Percentiles rank a stretch among this genome's conserved stretches.
phyloP scores from a whole-genome alignment of 2,888 invertebrate genomes.

The Cantharis lateralis region DNA sequence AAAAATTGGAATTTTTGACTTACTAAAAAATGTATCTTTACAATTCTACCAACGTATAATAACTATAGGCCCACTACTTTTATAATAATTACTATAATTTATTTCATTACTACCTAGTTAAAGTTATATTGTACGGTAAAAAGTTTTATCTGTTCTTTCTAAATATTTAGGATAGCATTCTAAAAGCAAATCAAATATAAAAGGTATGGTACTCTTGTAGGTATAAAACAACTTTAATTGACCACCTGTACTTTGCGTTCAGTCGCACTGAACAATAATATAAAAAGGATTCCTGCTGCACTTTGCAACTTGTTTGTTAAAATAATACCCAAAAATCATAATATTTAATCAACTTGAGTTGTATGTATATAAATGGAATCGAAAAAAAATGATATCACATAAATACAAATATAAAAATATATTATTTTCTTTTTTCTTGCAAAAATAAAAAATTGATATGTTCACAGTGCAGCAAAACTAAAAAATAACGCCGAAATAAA shows the following conservation, averaged over 20 bases:
- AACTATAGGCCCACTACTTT: slow-evolving; percentile 54
- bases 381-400: slow-evolving; percentile 2
- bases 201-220: background rate
- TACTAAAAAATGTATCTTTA: slow-evolving; percentile 35
- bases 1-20: slow-evolving; percentile 23
- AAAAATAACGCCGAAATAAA: slow-evolving; percentile 29
- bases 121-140: slow-evolving; percentile 31
- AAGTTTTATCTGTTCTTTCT: background rate
- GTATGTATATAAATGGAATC: background rate
- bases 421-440: slow-evolving; percentile 6
- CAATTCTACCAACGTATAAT: slow-evolving; percentile 44
- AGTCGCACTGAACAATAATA: background rate
- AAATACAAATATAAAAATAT: slow-evolving; percentile 33
- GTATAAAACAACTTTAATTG: background rate
- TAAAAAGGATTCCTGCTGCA: slow-evolving; percentile 17
- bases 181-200: slow-evolving; percentile 1
- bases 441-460: slow-evolving; percentile 34
- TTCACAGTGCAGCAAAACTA: slow-evolving; percentile 38
- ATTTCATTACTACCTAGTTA: slow-evolving; percentile 52
- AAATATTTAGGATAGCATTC: slow-evolving; percentile 2
- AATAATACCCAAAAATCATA: slow-evolving; percentile 1
- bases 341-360: background rate
- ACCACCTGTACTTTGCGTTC: background rate
- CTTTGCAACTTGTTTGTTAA: background rate
- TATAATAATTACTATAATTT: slow-evolving; percentile 44